Conservation (phyloP, 2,797 vertebrate genomes). For the Hippopotamyrus pictus region DNA sequence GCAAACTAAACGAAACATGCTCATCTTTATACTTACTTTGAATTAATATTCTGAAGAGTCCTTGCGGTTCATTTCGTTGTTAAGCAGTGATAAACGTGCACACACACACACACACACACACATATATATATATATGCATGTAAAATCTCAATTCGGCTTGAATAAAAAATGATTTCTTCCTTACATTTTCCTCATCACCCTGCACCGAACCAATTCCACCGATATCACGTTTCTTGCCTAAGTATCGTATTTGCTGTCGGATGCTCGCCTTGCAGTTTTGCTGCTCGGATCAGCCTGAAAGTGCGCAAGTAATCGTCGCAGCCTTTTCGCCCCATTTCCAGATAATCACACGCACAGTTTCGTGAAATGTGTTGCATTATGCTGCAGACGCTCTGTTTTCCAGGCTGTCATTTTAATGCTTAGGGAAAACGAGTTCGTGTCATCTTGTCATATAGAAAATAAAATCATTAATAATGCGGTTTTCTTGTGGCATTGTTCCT, state of each 20-base stretch:
- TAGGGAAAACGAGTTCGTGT: neutral
- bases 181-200: neutral
- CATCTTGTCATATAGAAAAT: neutral
- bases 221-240: neutral
- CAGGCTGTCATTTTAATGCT: neutral
- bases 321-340: neutral
- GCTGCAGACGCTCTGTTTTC: neutral
- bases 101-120: no score
- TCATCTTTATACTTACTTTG: slow-evolving; percentile 6
- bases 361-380: neutral
- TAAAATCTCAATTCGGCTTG: neutral
- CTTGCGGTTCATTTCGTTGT: neutral
- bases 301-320: neutral
- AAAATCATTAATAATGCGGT: neutral
- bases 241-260: neutral
- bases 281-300: neutral
- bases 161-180: neutral
- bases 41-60: neutral
- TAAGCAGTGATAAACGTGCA: neutral
- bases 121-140: neutral
- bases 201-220: neutral
- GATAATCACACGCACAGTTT: neutral
- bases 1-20: neutral
- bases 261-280: slow-evolving; percentile 2
- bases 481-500: neutral